Evolutionary conservation across 2,797 vertebrate genomes (phyloP).

Genomic region (Microctenopoma stevenorrisi): DNA sequence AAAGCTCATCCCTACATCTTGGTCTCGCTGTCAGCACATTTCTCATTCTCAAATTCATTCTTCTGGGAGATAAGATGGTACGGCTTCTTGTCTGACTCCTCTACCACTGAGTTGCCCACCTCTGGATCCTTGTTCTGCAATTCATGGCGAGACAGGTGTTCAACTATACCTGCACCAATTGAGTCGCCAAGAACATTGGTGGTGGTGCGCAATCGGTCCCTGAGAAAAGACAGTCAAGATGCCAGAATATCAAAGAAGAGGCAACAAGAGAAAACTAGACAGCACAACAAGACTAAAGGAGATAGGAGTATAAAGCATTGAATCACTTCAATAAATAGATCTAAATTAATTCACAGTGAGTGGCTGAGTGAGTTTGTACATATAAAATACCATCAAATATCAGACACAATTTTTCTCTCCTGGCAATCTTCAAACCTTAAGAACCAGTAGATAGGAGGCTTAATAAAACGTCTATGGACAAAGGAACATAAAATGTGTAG

Average conservation of each 20-base stretch:
- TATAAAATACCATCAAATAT: background rate
- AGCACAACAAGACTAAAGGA: background rate
- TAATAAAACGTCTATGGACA: constrained; percentile 67
- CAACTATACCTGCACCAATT: constrained; percentile 94
- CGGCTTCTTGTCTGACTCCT: constrained; percentile 92
- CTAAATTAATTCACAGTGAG: background rate
- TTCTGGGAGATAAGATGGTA: constrained; percentile 92
- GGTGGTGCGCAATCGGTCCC: constrained; percentile 94
- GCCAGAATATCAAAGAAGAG: background rate
- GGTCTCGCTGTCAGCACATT: constrained; percentile 88
- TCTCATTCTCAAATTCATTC: constrained; percentile 86
- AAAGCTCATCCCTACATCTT: constrained; percentile 88
- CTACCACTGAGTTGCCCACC: constrained; percentile 90
- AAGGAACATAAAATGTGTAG: constrained; percentile 51
- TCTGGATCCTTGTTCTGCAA: constrained; percentile 88
- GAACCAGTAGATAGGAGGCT: constrained; percentile 21
- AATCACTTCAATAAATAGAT: background rate
- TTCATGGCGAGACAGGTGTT: constrained; percentile 93
- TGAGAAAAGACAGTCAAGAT: constrained; percentile 53
- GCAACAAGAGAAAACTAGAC: background rate
- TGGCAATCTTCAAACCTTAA: constrained; percentile 13
- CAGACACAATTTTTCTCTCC: constrained; percentile 7
- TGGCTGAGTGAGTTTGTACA: background rate
- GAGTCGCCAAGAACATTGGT: constrained; percentile 97
- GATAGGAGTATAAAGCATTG: background rate